Evolutionary conservation across 2,888 invertebrate genomes (phyloP).

Genomic region (Cryptophagus acutangulus): DNA sequence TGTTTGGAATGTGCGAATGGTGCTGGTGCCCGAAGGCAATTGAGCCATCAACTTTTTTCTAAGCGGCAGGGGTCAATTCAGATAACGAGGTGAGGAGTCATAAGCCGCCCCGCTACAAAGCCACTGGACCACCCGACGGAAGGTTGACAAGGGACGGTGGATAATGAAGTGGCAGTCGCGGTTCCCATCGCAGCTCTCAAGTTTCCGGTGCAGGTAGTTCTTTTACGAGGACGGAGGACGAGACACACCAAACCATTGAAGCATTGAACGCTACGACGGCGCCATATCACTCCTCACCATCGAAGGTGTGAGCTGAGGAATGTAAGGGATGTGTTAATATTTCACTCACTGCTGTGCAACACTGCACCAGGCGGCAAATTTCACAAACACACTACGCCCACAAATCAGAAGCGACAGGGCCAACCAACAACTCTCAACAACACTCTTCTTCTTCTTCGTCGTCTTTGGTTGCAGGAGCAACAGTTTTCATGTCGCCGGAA

Average conservation of each 20-base stretch:
- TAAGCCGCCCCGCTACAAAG: slow-evolving; percentile 25
- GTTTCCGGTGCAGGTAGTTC: slow-evolving; percentile 28
- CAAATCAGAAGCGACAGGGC: slow-evolving; percentile 26
- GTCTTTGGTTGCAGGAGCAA: no score
- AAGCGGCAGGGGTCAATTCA: slow-evolving; percentile 30
- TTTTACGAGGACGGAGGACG: background rate
- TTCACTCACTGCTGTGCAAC: slow-evolving; percentile 38
- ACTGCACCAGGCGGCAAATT: slow-evolving; percentile 37
- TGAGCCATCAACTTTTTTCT: slow-evolving; percentile 39
- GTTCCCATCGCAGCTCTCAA: slow-evolving; percentile 21
- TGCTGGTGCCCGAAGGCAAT: slow-evolving; percentile 32
- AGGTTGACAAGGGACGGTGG: slow-evolving; percentile 27
- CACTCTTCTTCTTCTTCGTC: no score
- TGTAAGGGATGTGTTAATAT: slow-evolving; percentile 43
- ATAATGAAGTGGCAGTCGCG: slow-evolving; percentile 41
- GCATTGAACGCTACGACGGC: slow-evolving; percentile 30
- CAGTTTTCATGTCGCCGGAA: no score
- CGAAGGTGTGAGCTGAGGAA: slow-evolving; percentile 39
- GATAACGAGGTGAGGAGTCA: slow-evolving; percentile 43
- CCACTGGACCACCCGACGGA: slow-evolving; percentile 1
- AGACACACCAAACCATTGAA: background rate
- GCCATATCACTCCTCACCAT: slow-evolving; percentile 45
- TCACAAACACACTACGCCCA: slow-evolving; percentile 38
- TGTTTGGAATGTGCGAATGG: slow-evolving; percentile 35
- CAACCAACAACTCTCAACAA: slow-evolving; percentile 10